These are phyloP conservation scores for Brotula barbata DNA, from an alignment of 2,797 vertebrate species.

Conservation along the genomic window DNA sequence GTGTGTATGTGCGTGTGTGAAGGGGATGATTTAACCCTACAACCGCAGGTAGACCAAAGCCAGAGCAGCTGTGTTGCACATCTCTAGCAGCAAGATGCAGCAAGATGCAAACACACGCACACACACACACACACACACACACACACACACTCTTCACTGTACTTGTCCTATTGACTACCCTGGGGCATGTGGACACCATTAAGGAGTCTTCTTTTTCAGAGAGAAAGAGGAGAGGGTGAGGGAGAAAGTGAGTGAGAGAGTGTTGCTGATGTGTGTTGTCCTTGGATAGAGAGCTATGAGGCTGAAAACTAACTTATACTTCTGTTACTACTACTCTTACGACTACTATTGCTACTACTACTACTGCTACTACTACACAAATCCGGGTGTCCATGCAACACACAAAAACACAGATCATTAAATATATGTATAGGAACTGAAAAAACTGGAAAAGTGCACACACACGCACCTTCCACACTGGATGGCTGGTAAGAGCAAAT, in stretches of 20 bases:
- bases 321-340: constrained; percentile 8
- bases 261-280: not conserved
- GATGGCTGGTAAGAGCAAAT: not conserved
- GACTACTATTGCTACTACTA: constrained; percentile 11
- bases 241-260: constrained; percentile 8
- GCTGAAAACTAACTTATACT: not conserved
- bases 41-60: constrained; percentile 35
- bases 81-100: constrained; percentile 11
- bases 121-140: constrained; percentile 25
- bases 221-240: constrained; percentile 6
- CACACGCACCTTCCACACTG: not conserved
- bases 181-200: constrained; percentile 60
- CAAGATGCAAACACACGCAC: constrained; percentile 31
- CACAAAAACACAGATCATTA: not conserved
- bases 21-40: constrained; percentile 59
- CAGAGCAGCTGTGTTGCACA: constrained; percentile 23
- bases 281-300: not conserved
- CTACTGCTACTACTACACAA: not conserved
- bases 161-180: constrained; percentile 30
- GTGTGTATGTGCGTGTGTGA: constrained; percentile 6
- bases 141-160: constrained; percentile 16
- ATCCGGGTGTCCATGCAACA: not conserved
- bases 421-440: not conserved
- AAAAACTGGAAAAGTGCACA: not conserved
- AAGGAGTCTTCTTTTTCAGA: constrained; percentile 42